These are phyloP conservation scores for Oreotrochilus melanogaster DNA, from an alignment of 2,113 vertebrate species.

Conservation along the genomic window DNA sequence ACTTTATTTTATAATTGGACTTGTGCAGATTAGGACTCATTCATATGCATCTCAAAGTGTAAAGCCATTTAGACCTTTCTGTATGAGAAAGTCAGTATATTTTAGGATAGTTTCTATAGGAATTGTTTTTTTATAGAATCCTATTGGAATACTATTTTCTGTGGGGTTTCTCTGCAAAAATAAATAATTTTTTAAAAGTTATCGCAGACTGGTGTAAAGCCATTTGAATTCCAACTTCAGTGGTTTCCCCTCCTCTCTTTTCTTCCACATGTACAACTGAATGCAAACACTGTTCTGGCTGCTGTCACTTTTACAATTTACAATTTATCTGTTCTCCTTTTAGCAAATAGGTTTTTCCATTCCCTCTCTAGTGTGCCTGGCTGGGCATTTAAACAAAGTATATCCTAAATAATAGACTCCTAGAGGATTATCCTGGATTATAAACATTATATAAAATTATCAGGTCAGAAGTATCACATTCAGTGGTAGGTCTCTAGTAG, in stretches of 20 bases:
- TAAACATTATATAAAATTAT: not conserved
- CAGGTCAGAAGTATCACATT: not conserved
- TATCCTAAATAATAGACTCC: not conserved
- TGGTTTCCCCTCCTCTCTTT: not conserved
- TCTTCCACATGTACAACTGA: not conserved
- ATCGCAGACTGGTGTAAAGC: not conserved
- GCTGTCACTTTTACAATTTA: not conserved
- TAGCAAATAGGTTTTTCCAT: not conserved
- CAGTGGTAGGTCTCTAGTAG: not conserved
- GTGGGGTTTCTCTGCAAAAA: not conserved
- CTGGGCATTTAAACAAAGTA: not conserved
- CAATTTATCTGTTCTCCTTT: not conserved
- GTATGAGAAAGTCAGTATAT: not conserved
- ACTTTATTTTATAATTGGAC: not conserved
- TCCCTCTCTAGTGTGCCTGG: not conserved
- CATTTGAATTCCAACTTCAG: not conserved
- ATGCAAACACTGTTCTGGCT: not conserved
- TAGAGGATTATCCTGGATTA: not conserved
- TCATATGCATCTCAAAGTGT: not conserved
- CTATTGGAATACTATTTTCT: not conserved
- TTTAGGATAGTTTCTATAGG: not conserved
- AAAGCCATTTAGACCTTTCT: not conserved
- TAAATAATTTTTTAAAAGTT: not conserved
- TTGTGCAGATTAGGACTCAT: not conserved
- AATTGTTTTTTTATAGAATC: not conserved